phyloP scores from a whole-genome alignment of 2,888 invertebrate species.

The Coenonympha arcania region DNA sequence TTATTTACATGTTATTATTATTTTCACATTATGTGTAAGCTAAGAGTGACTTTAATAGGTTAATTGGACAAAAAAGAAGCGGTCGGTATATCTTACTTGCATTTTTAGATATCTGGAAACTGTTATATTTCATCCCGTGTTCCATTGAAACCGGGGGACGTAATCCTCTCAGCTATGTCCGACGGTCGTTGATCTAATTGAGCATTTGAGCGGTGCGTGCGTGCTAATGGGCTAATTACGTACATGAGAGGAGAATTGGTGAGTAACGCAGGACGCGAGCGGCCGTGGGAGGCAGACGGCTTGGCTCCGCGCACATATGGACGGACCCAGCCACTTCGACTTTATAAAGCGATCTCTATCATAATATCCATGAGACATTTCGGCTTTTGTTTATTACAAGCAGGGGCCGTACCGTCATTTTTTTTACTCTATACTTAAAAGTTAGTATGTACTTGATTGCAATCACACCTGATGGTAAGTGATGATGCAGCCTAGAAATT shows the following conservation, averaged over 20 bases:
- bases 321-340: no score
- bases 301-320: slow-evolving; percentile 56
- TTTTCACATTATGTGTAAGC: no score
- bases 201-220: slow-evolving; percentile 71
- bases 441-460: no score
- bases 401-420: no score
- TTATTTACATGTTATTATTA: no score
- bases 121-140: slow-evolving; percentile 41
- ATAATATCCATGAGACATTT: not conserved
- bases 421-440: no score
- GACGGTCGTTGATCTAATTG: slow-evolving; percentile 69
- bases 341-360: slow-evolving; percentile 8
- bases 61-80: not conserved
- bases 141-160: slow-evolving; percentile 51
- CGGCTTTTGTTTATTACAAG: no score
- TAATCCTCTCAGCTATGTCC: slow-evolving; percentile 57
- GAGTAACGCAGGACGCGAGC: slow-evolving; percentile 64
- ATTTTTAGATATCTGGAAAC: slow-evolving; percentile 11
- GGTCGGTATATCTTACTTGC: no score
- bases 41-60: no score
- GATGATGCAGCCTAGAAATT: no score
- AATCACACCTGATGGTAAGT: no score
- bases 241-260: slow-evolving; percentile 64
- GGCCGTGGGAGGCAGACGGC: slow-evolving; percentile 71
- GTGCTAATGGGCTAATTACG: slow-evolving; percentile 72